A percentile compares a stretch with the other conserved stretches of the same genome.
phyloP scores from a whole-genome alignment of 1,140 invertebrate species.

The Bicyclus anynana region DNA sequence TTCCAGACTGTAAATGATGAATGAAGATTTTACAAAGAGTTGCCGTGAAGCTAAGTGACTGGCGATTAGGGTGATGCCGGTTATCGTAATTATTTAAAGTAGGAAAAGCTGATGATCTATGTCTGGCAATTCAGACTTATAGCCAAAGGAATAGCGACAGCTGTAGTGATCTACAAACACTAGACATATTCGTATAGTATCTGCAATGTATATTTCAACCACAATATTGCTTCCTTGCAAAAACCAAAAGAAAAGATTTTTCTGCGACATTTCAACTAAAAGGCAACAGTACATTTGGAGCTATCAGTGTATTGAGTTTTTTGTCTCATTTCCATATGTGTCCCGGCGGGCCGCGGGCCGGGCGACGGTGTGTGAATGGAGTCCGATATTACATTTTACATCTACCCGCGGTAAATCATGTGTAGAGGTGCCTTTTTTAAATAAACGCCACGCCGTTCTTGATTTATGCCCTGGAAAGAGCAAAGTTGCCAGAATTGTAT shows the following conservation, averaged over 20 bases:
- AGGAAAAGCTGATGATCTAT: too few relatives aligned
- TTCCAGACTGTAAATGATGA: too few relatives aligned
- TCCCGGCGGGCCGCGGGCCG: constrained; percentile 1
- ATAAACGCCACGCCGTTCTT: constrained; percentile 13
- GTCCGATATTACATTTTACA: constrained; percentile 10
- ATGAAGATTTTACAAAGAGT: too few relatives aligned
- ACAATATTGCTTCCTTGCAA: too few relatives aligned
- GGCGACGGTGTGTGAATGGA: constrained; percentile 1
- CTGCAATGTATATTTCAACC: too few relatives aligned
- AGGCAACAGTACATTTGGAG: constrained; percentile 2
- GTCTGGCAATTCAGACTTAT: too few relatives aligned
- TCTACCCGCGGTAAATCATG: constrained; percentile 13
- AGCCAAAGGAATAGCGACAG: too few relatives aligned
- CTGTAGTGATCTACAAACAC: too few relatives aligned
- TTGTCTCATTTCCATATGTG: constrained; percentile 13
- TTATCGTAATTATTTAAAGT: too few relatives aligned
- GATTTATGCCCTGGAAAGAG: background rate
- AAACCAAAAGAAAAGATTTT: background rate
- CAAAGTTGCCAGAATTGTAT: constrained; percentile 1
- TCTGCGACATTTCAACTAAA: background rate
- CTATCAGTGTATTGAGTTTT: constrained; percentile 17
- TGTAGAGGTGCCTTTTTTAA: constrained; percentile 13
- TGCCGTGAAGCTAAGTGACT: too few relatives aligned
- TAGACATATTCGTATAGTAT: too few relatives aligned
- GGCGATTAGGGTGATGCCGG: too few relatives aligned